Conservation (phyloP, 2,113 vertebrate genomes). For the Daphoenositta chrysoptera region DNA sequence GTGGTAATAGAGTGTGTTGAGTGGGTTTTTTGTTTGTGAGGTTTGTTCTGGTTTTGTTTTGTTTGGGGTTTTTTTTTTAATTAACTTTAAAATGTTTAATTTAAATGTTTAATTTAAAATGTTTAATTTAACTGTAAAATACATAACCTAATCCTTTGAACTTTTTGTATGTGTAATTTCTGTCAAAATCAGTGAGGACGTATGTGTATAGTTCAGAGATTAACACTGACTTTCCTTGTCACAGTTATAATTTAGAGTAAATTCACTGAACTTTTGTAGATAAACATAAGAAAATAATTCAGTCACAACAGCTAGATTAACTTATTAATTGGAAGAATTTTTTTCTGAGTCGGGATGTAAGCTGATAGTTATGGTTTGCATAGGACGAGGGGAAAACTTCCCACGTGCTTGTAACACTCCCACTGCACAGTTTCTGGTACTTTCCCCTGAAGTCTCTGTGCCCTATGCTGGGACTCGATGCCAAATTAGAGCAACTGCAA, state of each 20-base stretch:
- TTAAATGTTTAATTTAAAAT: no score
- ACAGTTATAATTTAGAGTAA: not conserved
- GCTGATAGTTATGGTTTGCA: not conserved
- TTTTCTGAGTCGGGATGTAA: not conserved
- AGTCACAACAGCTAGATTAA: not conserved
- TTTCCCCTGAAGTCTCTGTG: not conserved
- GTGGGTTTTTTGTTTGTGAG: not conserved
- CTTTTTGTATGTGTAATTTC: not conserved
- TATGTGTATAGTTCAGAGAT: not conserved
- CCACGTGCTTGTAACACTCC: not conserved
- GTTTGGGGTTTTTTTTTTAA: not conserved
- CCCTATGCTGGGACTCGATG: not conserved
- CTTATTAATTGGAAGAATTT: accelerated
- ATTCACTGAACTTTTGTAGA: not conserved
- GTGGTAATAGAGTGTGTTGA: not conserved
- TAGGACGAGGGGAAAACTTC: not conserved
- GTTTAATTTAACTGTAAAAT: no score
- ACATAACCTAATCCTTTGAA: not conserved
- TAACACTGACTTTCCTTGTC: not conserved
- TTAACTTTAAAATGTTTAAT: not conserved
- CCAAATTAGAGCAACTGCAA: not conserved
- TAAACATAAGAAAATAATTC: not conserved
- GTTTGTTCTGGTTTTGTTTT: not conserved
- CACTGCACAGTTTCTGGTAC: not conserved
- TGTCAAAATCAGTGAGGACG: not conserved